These are phyloP conservation scores for Zaprionus lachaisei DNA, from an alignment of 1,140 invertebrate species.

Conservation along the genomic window DNA sequence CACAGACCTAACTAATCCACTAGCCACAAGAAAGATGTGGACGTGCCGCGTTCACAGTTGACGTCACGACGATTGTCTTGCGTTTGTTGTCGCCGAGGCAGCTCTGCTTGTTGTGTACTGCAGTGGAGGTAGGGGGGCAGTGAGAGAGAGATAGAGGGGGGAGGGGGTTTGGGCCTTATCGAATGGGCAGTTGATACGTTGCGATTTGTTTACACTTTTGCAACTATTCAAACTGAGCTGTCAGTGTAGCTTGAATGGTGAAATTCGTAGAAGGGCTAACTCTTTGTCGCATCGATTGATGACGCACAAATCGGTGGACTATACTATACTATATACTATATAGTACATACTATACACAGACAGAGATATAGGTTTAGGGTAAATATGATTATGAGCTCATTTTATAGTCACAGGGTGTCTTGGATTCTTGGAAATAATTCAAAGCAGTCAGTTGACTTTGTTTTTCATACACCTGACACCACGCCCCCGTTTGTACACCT, in stretches of 20 bases:
- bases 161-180: not conserved
- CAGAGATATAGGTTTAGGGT: too few species aligned
- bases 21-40: not conserved
- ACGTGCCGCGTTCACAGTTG: not conserved
- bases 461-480: not conserved
- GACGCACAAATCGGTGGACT: not conserved
- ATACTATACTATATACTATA: not conserved
- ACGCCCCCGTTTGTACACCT: not conserved
- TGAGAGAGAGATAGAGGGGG: not conserved
- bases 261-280: not conserved
- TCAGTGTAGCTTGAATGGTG: slow-evolving; percentile 3
- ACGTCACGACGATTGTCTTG: not conserved
- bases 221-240: not conserved
- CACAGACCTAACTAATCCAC: not conserved
- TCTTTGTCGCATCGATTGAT: not conserved
- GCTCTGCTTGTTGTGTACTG: not conserved
- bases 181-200: not conserved
- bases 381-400: too few species aligned
- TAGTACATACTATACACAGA: not conserved
- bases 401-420: not conserved
- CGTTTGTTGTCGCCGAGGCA: not conserved
- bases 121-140: not conserved
- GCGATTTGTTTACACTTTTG: not conserved
- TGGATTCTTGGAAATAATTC: not conserved
- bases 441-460: not conserved